Percentiles rank a stretch among this genome's conserved stretches.
phyloP scores from a whole-genome alignment of 2,113 vertebrate genomes.

The Grammomys dolichurus region DNA sequence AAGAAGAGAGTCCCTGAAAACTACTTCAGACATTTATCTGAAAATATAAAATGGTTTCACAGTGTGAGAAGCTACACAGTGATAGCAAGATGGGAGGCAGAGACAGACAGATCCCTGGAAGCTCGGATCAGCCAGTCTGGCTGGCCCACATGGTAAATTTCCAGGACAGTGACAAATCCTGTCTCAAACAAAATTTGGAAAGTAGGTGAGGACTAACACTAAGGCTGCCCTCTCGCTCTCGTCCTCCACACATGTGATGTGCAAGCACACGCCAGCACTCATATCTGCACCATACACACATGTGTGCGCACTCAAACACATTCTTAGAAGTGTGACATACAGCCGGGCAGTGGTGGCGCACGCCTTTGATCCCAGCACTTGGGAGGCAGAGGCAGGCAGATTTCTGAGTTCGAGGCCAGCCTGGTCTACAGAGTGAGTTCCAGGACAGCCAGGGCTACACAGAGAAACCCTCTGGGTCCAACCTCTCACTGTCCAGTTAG shows the following conservation, averaged over 20 bases:
- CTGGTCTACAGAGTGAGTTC: too few relatives aligned
- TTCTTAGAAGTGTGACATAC: not conserved
- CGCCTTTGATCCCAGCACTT: too few relatives aligned
- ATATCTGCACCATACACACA: not conserved
- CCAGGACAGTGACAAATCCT: not conserved
- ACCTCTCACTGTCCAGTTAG: not conserved
- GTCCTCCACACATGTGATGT: not conserved
- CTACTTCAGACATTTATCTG: not conserved
- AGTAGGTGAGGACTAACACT: not conserved
- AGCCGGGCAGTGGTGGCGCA: too few relatives aligned
- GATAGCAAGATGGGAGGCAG: not conserved
- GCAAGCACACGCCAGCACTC: not conserved
- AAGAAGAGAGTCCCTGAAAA: not conserved
- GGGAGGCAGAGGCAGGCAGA: too few relatives aligned
- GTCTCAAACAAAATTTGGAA: not conserved
- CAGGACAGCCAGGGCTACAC: too few relatives aligned
- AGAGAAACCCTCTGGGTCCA: not conserved
- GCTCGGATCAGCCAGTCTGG: not conserved
- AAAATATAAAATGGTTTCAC: not conserved
- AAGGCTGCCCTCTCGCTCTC: not conserved
- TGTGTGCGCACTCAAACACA: not conserved
- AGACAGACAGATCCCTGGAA: not conserved
- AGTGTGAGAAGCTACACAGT: not conserved
- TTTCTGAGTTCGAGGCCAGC: too few relatives aligned
- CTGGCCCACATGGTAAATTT: not conserved